Evolutionary conservation across 2,797 vertebrate genomes (phyloP).

Genomic region (Falco biarmicus): DNA sequence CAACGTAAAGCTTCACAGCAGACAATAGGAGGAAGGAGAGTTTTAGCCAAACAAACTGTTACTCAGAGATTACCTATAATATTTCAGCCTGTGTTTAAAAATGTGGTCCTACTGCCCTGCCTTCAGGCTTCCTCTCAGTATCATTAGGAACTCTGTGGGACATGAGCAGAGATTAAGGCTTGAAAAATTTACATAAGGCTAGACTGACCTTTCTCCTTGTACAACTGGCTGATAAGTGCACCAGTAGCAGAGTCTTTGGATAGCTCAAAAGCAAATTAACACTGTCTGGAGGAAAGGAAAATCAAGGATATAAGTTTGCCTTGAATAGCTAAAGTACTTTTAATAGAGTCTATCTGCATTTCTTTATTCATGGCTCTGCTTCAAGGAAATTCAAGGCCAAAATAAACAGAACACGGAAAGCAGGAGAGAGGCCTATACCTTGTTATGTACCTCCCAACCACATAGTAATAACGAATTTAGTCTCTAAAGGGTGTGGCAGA

Average conservation of each 20-base stretch:
- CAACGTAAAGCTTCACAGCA: neutral
- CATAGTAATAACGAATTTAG: neutral
- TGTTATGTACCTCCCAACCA: neutral
- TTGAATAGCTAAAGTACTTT: neutral
- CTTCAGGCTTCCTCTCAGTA: neutral
- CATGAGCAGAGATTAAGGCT: neutral
- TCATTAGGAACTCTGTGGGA: neutral
- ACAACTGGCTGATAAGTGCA: neutral
- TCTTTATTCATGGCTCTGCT: neutral
- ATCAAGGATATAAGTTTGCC: neutral
- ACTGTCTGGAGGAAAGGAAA: neutral
- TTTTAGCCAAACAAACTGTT: neutral
- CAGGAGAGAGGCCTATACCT: neutral
- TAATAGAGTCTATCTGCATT: neutral
- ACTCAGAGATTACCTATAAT: neutral
- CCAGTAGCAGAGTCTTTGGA: neutral
- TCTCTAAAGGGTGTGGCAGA: neutral
- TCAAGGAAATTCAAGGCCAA: neutral
- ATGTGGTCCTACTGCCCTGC: neutral
- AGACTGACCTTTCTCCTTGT: neutral
- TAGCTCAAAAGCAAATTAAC: neutral
- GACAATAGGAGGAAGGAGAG: neutral
- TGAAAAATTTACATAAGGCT: neutral
- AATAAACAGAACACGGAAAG: neutral
- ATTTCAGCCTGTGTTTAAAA: neutral